Conservation (phyloP, 2,888 invertebrate genomes). For the Scelioninae gen. 1 region DNA sequence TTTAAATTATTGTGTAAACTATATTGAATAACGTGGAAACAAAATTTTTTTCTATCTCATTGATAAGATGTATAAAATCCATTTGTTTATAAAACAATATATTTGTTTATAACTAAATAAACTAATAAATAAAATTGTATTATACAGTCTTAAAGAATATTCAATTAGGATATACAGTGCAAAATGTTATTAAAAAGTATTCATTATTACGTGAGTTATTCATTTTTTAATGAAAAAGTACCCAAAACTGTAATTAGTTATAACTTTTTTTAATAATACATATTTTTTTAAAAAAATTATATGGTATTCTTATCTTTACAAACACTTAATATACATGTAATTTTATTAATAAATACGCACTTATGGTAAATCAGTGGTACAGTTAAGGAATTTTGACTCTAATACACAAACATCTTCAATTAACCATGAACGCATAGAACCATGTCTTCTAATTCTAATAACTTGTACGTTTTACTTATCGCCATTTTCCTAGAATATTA, state of each 20-base stretch:
- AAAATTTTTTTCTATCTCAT: not conserved
- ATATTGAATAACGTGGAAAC: not conserved
- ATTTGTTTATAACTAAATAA: too few relatives aligned
- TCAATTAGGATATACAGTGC: slow-evolving; percentile 6
- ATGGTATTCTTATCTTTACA: not conserved
- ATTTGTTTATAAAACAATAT: slow-evolving; percentile 1
- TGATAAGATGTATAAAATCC: not conserved
- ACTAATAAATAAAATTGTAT: slow-evolving; percentile 4
- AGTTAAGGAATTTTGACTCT: slow-evolving; percentile 8
- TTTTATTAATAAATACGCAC: not conserved
- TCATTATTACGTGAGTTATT: not conserved
- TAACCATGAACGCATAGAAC: too few relatives aligned
- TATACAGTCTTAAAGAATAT: slow-evolving; percentile 1
- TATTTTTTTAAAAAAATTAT: slow-evolving; percentile 5
- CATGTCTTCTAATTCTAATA: too few relatives aligned
- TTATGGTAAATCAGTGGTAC: slow-evolving; percentile 6
- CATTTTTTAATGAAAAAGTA: slow-evolving; percentile 7
- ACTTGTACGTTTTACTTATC: too few relatives aligned
- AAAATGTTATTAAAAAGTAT: slow-evolving; percentile 4
- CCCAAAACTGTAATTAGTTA: not conserved
- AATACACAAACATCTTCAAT: not conserved
- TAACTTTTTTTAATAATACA: slow-evolving; percentile 15
- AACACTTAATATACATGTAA: not conserved
- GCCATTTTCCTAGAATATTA: too few relatives aligned
- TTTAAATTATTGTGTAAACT: not conserved